Base-by-base conservation (phyloP, 92 coral and sea anemone genomes). In the Nematostella vectensis region DNA sequence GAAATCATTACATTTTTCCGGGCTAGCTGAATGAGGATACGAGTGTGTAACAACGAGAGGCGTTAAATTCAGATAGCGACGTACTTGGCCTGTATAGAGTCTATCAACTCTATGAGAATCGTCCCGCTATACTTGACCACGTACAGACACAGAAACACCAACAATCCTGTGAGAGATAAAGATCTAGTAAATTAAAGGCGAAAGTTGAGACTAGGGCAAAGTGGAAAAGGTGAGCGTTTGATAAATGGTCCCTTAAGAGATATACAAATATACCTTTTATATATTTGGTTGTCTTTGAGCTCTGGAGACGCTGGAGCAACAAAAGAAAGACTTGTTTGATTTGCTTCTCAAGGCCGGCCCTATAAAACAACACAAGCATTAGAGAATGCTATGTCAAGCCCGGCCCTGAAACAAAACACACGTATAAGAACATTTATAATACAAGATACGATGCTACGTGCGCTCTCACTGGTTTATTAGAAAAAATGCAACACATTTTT, bases 281-380 rank as follows among this genome's bases (percentile, higher is more conserved):
- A 72, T 81, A 91, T 69, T 91, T 91, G 29, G 98, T 91, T 13
- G 98, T 91, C 69, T 91, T 91, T 12, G 98, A 91, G 48, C 83
- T 87, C 33, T 88, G 95, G 12, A 86, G 68, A 28, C 98, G 75
- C 57, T 91, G 98, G 64, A 91, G 86, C 10, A 91, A 61, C 25
- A 91, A 61, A 20, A 91, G 67, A 56, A 91, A 91, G 44, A 91
- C 77, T 43, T 88, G 74, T 42, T 88, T 82, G 8, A 87, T 72
- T 48, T 91, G 89, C 6, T 53, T 53, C 47, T 72, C 60, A 48
- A 91, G 65, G 29, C 77, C 67, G 1, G 79, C 25, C 43, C 94
- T 84, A 50, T 29, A 63, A 10, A 36, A n/a, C n/a, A n/a, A n/a
- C n/a, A n/a, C n/a, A n/a, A n/a, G n/a, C n/a, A n/a, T n/a, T n/a